Base-by-base conservation (phyloP, 2,888 invertebrate species). In the Trilocha varians region DNA sequence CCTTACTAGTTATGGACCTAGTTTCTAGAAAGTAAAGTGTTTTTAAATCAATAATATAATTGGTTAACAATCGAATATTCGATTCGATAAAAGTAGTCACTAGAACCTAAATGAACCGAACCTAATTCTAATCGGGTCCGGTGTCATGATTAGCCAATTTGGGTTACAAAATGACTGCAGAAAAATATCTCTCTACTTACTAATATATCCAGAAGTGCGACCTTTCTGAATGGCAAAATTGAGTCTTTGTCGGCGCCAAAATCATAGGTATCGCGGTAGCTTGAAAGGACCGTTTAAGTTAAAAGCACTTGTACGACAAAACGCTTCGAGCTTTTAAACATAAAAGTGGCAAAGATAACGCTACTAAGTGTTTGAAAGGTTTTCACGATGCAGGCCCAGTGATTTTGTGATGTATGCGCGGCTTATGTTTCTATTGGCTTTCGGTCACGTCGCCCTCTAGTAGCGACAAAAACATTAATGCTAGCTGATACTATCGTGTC, bases 1-100 rank as follows among this genome's bases (percentile, higher is more conserved):
- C n/a, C n/a, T n/a, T n/a, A n/a, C n/a, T 59, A 64, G 70, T 69
- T 66, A 55, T 49, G 55, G 65, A 62, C 66, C 70, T 73, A 70
- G 62, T 65, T 63, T 59, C 63, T 63, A 63, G 59, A 42, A 55
- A 62, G 55, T 57, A 60, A 68, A 61, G 56, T 63, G 65, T 71
- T 70, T 68, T n/a, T n/a, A n/a, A n/a, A n/a, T n/a, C n/a, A n/a
- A n/a, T n/a, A n/a, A n/a, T n/a, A n/a, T n/a, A n/a, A n/a, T n/a
- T n/a, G n/a, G n/a, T n/a, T n/a, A n/a, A n/a, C n/a, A n/a, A n/a
- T n/a, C n/a, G n/a, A n/a, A n/a, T n/a, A n/a, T n/a, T n/a, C n/a
- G n/a, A n/a, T n/a, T n/a, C n/a, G n/a, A n/a, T n/a, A n/a, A n/a
- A n/a, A n/a, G n/a, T n/a, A n/a, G n/a, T n/a, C n/a, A n/a, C n/a